Conservation (phyloP, 2,797 vertebrate genomes). For the Sandelia bainsii region DNA sequence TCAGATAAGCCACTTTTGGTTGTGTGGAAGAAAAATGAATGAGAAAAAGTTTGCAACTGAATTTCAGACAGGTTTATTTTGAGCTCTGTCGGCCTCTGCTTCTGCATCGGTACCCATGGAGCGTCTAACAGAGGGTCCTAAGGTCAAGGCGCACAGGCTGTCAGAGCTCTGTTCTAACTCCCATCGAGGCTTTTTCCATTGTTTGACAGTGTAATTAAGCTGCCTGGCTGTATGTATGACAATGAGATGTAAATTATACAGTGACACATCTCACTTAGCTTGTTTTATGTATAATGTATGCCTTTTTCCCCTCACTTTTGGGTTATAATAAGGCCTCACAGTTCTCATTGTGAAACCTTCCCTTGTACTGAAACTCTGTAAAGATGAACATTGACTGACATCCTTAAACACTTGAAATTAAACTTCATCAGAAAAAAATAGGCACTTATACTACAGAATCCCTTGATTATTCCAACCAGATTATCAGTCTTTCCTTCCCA, state of each 20-base stretch:
- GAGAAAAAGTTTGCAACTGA: constrained; percentile 52
- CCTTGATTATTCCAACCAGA: constrained; percentile 22
- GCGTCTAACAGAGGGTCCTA: constrained; percentile 20
- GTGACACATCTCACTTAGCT: constrained; percentile 63
- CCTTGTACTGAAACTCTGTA: not conserved
- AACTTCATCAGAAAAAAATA: constrained; percentile 32
- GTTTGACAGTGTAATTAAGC: constrained; percentile 72
- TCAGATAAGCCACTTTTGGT: constrained; percentile 71
- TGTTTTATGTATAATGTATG: constrained; percentile 69
- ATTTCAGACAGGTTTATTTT: constrained; percentile 56
- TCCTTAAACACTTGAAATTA: constrained; percentile 39
- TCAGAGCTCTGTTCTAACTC: constrained; percentile 55
- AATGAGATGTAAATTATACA: constrained; percentile 75
- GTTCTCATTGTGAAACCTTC: constrained; percentile 22
- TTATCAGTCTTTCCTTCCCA: constrained; percentile 38
- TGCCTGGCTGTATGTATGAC: constrained; percentile 55
- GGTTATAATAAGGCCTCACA: constrained; percentile 23
- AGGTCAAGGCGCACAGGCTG: constrained; percentile 60
- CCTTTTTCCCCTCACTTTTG: constrained; percentile 10
- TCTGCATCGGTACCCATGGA: constrained; percentile 36
- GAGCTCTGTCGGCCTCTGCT: constrained; percentile 34
- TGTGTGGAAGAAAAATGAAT: constrained; percentile 48
- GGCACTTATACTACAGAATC: constrained; percentile 9
- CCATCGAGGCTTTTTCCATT: constrained; percentile 51
- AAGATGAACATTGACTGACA: constrained; percentile 33